Base-by-base conservation (phyloP, 2,888 invertebrate genomes). In the Amblyjoppa proteus region DNA sequence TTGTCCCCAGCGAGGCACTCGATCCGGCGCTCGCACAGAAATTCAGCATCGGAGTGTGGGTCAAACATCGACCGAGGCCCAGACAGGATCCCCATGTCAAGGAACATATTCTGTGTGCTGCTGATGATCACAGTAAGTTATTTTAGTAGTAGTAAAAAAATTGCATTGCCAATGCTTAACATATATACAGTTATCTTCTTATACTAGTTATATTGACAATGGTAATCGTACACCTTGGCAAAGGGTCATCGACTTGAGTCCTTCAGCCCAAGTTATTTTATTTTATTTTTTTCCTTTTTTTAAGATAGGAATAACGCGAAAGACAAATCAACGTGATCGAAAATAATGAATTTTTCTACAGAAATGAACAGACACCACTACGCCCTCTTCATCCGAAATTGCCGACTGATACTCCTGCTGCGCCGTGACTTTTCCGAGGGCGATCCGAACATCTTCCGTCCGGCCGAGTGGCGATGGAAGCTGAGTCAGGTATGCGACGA, bases 291-390 rank as follows among this genome's bases (percentile, higher is more conserved):
- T 53, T n/a, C n/a, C 20, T 9, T 41, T 11, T 2, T 41, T 0
- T 11, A 41, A 41, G 11, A 41, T 11, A 41, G 2, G 7, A 41
- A 2, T 11, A 41, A 11, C 31, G 13, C 16, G 1, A 31, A 31
- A 16, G 4, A 3, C 13, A 61, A 61, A 11, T 61, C 16, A 5
- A 25, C 6, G 13, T 31, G 61, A 5, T 31, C 11, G 16, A 64
- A 64, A 64, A 58, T 25, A 25, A 34, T 71, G 58, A 20, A 69
- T 83, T 28, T 86, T 83, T 87, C 89, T 94, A 1, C 95, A 98
- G 98, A 98, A 95, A 99, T 99, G 99, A 99, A 99, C 95, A 97
- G 99, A 3, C 99, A 99, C 95, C 99, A 99, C 95, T 99, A 99
- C 95, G 98, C 99, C 1, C 95, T 99, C 89, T 99, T 99, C 95